Evolutionary conservation across 2,797 vertebrate genomes (phyloP).

Genomic region (Calcarius lapponicus): DNA sequence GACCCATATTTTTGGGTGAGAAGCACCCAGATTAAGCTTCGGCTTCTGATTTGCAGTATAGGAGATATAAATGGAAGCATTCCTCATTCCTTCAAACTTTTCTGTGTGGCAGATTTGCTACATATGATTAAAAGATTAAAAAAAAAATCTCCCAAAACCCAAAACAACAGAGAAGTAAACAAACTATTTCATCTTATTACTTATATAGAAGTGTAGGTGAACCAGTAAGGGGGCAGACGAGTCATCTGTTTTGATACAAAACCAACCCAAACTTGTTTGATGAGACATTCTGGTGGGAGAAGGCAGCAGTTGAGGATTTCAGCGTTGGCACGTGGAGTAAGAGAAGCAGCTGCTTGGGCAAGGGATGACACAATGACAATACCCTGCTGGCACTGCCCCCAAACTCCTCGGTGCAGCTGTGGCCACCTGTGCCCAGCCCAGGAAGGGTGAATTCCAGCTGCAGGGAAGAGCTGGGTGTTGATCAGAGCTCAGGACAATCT

Average conservation of each 20-base stretch:
- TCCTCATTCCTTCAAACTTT: conserved; percentile 36
- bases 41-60: neutral
- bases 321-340: neutral
- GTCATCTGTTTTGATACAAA: conserved; percentile 58
- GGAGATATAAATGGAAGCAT: conserved; percentile 43
- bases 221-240: conserved; percentile 33
- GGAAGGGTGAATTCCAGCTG: neutral
- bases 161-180: conserved; percentile 6
- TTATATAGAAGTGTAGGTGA: conserved; percentile 35
- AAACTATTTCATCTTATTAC: neutral
- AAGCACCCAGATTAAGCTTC: neutral
- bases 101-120: neutral
- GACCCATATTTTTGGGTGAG: neutral
- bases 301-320: conserved; percentile 18
- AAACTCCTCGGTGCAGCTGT: neutral
- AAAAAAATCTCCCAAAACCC: neutral
- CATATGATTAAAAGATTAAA: neutral
- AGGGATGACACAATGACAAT: neutral
- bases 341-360: conserved; percentile 18
- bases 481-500: neutral
- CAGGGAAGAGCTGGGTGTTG: neutral
- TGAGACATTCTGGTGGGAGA: conserved; percentile 57
- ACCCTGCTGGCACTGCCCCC: neutral
- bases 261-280: conserved; percentile 34
- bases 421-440: neutral